Conservation (phyloP, 2,888 invertebrate genomes). For the Alviniconcha strummeri region DNA sequence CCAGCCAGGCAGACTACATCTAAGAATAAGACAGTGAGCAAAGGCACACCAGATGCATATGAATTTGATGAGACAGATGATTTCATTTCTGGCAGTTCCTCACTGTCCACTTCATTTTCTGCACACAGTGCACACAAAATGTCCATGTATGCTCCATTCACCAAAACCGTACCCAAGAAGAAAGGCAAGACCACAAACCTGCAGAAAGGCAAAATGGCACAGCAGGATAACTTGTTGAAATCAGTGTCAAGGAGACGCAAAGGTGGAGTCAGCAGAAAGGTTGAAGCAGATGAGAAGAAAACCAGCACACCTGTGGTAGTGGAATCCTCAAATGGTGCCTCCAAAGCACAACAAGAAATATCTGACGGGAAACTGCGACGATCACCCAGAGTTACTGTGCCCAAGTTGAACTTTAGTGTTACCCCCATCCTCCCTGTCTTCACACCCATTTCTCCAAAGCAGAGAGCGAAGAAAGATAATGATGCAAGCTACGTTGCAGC, state of each 20-base stretch:
- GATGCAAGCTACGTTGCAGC: too few relatives aligned
- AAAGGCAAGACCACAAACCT: not conserved
- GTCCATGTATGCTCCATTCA: not conserved
- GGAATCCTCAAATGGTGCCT: not conserved
- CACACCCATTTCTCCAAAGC: not conserved
- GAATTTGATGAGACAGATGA: constrained; percentile 28
- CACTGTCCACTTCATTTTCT: not conserved
- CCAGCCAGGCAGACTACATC: not conserved
- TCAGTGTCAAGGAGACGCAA: not conserved
- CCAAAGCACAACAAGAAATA: not conserved
- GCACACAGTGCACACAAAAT: not conserved
- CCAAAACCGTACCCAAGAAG: not conserved
- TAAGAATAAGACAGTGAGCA: not conserved
- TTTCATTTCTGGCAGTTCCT: not conserved
- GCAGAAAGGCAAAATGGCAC: not conserved
- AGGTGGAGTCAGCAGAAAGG: too few relatives aligned
- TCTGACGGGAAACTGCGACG: not conserved
- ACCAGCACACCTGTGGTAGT: constrained; percentile 28
- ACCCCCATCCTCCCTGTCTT: constrained; percentile 27
- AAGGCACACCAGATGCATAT: not conserved
- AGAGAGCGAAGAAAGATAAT: too few relatives aligned
- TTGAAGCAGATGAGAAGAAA: constrained; percentile 11
- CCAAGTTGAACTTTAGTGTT: constrained; percentile 7
- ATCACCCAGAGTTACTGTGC: not conserved
- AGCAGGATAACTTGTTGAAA: not conserved